phyloP scores from a whole-genome alignment of 2,888 invertebrate genomes.

The Strigamia crassipes region DNA sequence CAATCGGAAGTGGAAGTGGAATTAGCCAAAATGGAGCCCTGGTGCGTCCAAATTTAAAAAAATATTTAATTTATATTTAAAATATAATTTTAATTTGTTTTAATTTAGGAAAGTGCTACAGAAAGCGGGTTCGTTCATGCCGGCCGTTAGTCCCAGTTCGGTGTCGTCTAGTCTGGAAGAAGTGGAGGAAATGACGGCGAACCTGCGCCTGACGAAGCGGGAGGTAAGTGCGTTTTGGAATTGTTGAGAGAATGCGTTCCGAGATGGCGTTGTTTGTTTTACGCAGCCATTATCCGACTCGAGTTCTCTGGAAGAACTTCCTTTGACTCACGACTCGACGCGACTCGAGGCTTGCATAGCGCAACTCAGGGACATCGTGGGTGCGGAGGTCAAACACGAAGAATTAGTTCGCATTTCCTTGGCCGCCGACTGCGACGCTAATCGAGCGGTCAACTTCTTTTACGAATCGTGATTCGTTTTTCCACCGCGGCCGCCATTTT shows the following conservation, averaged over 20 bases:
- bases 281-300: constrained; percentile 53
- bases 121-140: neutral
- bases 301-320: constrained; percentile 57
- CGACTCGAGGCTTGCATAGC: constrained; percentile 62
- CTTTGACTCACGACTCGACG: constrained; percentile 56
- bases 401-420: constrained; percentile 63
- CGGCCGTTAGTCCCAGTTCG: constrained; percentile 54
- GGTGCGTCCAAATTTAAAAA: constrained; percentile 51
- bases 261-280: neutral
- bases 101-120: constrained; percentile 52
- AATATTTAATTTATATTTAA: neutral
- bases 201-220: constrained; percentile 54
- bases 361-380: constrained; percentile 64
- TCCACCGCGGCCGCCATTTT: too few species aligned
- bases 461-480: constrained; percentile 57
- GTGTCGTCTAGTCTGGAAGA: constrained; percentile 56
- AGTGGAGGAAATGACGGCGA: constrained; percentile 56
- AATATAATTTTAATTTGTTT: neutral
- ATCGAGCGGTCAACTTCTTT: constrained; percentile 66
- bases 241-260: too few species aligned
- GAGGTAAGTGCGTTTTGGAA: constrained; percentile 49
- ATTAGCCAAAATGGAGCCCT: constrained; percentile 59
- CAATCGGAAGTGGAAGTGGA: constrained; percentile 66
- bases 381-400: constrained; percentile 63
- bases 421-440: constrained; percentile 67